phyloP scores from a whole-genome alignment of 1,140 invertebrate species.

The Trigoniulus corallinus region DNA sequence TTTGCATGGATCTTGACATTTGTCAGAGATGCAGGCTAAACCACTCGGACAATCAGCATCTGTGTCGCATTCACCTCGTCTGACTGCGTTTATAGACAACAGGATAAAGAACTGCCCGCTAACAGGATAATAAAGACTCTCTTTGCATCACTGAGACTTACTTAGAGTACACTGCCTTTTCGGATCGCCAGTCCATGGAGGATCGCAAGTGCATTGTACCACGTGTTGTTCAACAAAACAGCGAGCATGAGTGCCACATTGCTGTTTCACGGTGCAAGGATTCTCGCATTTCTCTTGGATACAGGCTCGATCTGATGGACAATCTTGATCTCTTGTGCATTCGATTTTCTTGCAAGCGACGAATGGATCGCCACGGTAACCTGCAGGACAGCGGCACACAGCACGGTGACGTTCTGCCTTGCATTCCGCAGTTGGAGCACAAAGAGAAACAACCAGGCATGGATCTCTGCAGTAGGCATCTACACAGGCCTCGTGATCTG shows the following conservation, averaged over 20 bases:
- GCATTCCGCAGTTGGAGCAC: slow-evolving; percentile 55
- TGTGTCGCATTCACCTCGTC: slow-evolving; percentile 51
- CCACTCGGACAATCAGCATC: slow-evolving; percentile 62
- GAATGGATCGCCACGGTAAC: slow-evolving; percentile 60
- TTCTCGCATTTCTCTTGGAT: slow-evolving; percentile 54
- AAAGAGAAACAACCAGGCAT: slow-evolving; percentile 26
- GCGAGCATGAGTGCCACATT: slow-evolving; percentile 14
- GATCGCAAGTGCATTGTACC: slow-evolving; percentile 14
- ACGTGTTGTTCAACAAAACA: slow-evolving; percentile 13
- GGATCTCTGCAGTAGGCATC: slow-evolving; percentile 18
- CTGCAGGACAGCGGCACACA: slow-evolving; percentile 53
- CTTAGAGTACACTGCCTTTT: slow-evolving; percentile 7
- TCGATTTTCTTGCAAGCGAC: slow-evolving; percentile 47
- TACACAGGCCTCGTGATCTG: slow-evolving; percentile 20
- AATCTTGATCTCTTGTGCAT: slow-evolving; percentile 22
- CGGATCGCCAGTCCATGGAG: slow-evolving; percentile 13
- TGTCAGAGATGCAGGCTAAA: slow-evolving; percentile 57
- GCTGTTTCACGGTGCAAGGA: slow-evolving; percentile 60
- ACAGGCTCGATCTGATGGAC: slow-evolving; percentile 20
- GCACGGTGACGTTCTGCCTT: slow-evolving; percentile 53
- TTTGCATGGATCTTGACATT: slow-evolving; percentile 46
- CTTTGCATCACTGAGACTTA: too few species aligned
- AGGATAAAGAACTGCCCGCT: too few species aligned
- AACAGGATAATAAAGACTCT: too few species aligned
- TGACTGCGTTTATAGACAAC: too few species aligned